These are phyloP conservation scores for Leptinotarsa texana DNA, from an alignment of 1,140 invertebrate genomes.

Conservation along the genomic window DNA sequence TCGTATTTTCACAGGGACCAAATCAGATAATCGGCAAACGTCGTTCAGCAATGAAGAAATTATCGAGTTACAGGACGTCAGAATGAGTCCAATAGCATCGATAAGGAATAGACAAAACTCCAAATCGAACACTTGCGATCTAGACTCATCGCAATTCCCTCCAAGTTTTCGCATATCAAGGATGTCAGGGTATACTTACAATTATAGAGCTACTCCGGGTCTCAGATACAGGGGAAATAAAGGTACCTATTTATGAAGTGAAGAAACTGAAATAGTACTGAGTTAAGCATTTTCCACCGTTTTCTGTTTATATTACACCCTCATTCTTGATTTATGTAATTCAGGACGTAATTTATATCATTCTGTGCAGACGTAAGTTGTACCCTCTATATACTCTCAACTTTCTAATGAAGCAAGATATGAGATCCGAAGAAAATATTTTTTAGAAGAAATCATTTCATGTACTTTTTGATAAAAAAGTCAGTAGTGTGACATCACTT, in stretches of 20 bases:
- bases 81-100: constrained; percentile 82
- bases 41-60: constrained; percentile 63
- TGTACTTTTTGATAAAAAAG: no score
- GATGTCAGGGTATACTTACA: constrained; percentile 59
- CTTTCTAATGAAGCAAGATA: no score
- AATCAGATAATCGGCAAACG: constrained; percentile 41
- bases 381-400: no score
- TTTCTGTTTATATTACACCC: no score
- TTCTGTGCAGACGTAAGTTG: no score
- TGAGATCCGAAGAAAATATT: no score
- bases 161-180: constrained; percentile 79
- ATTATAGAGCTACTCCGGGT: constrained; percentile 57
- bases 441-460: no score
- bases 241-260: constrained; percentile 52
- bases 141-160: constrained; percentile 71
- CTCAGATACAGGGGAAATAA: constrained; percentile 64
- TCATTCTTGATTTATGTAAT: no score
- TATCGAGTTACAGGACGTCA: constrained; percentile 79
- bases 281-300: no score
- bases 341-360: no score
- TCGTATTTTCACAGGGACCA: neutral
- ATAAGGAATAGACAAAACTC: constrained; percentile 69
- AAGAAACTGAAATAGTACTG: neutral
- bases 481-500: no score
- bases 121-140: constrained; percentile 51